These are phyloP conservation scores for Spinus pinus DNA, from an alignment of 2,797 vertebrate species.

Conservation along the genomic window DNA sequence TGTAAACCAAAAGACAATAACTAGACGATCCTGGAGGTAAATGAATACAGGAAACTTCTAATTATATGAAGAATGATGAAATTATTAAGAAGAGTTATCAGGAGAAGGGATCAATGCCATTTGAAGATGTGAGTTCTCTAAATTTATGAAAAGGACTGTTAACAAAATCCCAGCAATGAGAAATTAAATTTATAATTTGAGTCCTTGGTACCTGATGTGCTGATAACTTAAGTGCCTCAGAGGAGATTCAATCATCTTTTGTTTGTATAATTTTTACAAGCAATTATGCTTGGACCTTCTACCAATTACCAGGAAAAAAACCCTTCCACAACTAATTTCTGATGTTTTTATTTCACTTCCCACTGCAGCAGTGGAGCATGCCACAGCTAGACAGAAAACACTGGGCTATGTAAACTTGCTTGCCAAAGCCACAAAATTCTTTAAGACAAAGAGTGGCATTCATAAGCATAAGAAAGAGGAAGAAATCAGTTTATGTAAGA, in stretches of 20 bases:
- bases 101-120: neutral
- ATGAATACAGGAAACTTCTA: neutral
- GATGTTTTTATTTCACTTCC: neutral
- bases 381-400: neutral
- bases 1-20: neutral
- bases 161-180: neutral
- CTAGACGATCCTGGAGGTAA: neutral
- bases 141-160: neutral
- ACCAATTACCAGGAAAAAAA: neutral
- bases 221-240: neutral
- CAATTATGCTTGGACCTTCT: neutral
- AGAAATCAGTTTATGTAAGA: neutral
- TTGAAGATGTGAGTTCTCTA: neutral
- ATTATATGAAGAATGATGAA: neutral
- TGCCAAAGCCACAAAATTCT: neutral
- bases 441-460: neutral
- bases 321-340: neutral
- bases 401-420: neutral
- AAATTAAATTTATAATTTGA: slow-evolving; percentile 12
- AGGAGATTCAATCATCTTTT: neutral
- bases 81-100: neutral
- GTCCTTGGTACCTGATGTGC: neutral
- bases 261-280: neutral
- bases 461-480: neutral
- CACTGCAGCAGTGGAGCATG: neutral